These are phyloP conservation scores for Platerodrilus igneus DNA, from an alignment of 2,888 invertebrate species.

Conservation along the genomic window DNA sequence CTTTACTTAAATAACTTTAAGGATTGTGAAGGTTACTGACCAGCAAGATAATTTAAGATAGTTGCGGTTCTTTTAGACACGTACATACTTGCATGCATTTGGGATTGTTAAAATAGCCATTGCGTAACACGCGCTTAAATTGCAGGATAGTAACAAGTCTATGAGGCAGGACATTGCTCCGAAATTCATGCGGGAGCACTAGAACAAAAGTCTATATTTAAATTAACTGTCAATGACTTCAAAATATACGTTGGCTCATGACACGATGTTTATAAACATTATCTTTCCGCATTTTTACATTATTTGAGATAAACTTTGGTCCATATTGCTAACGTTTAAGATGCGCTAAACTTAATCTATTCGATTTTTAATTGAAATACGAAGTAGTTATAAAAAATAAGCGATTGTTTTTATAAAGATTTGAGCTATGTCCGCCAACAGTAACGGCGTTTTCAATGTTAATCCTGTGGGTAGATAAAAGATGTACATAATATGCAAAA, in stretches of 20 bases:
- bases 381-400: too few relatives aligned
- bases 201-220: slow-evolving; percentile 36
- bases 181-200: slow-evolving; percentile 32
- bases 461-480: too few relatives aligned
- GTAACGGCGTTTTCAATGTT: too few relatives aligned
- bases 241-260: slow-evolving; percentile 23
- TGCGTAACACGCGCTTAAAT: slow-evolving; percentile 24
- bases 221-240: slow-evolving; percentile 37
- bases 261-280: slow-evolving; percentile 23
- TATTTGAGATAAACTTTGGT: too few relatives aligned
- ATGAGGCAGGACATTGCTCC: slow-evolving; percentile 28
- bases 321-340: too few relatives aligned
- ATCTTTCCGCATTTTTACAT: neutral
- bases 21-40: slow-evolving; percentile 18
- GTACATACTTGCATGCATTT: slow-evolving; percentile 9
- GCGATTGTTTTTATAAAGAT: too few relatives aligned
- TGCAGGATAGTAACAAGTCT: slow-evolving; percentile 32
- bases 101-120: slow-evolving; percentile 21
- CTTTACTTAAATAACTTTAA: too few relatives aligned
- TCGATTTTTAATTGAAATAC: too few relatives aligned
- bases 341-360: too few relatives aligned
- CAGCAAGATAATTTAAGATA: slow-evolving; percentile 14
- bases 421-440: too few relatives aligned
- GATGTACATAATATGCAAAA: too few relatives aligned
- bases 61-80: slow-evolving; percentile 19